phyloP scores from a whole-genome alignment of 2,888 invertebrate genomes.

The Trichopoda pennipes region DNA sequence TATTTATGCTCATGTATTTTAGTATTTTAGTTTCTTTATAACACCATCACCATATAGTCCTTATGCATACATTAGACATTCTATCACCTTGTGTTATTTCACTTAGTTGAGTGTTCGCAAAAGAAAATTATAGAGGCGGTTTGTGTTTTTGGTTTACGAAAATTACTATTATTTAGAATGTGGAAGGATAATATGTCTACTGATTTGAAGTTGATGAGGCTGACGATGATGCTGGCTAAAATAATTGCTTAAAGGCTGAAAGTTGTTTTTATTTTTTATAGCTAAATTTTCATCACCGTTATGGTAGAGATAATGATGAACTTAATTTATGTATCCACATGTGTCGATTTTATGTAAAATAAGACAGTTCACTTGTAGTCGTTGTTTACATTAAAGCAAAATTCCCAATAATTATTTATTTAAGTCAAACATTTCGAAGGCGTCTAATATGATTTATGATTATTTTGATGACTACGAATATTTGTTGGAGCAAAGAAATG shows the following conservation, averaged over 20 bases:
- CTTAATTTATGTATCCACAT: neutral
- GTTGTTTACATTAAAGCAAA: neutral
- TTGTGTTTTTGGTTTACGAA: slow-evolving; percentile 36
- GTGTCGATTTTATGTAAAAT: neutral
- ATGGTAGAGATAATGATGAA: slow-evolving; percentile 22
- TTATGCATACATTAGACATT: slow-evolving; percentile 22
- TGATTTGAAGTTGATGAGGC: slow-evolving; percentile 44
- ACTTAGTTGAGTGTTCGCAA: slow-evolving; percentile 20
- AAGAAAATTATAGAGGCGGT: slow-evolving; percentile 55
- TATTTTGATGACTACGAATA: no score
- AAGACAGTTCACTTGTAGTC: neutral
- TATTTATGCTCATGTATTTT: slow-evolving; percentile 31
- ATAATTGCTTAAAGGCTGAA: neutral
- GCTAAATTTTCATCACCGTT: slow-evolving; percentile 30
- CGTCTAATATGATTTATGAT: no score
- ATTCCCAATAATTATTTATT: neutral
- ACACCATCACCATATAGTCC: neutral
- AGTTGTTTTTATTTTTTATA: neutral
- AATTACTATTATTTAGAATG: slow-evolving; percentile 46
- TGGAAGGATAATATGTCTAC: slow-evolving; percentile 44
- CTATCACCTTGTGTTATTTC: slow-evolving; percentile 9
- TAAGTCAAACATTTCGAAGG: no score
- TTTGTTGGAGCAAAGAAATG: no score
- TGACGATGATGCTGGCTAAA: slow-evolving; percentile 3
- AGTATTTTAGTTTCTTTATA: neutral